Conservation (phyloP, 2,113 vertebrate genomes). For the Cariama cristata region DNA sequence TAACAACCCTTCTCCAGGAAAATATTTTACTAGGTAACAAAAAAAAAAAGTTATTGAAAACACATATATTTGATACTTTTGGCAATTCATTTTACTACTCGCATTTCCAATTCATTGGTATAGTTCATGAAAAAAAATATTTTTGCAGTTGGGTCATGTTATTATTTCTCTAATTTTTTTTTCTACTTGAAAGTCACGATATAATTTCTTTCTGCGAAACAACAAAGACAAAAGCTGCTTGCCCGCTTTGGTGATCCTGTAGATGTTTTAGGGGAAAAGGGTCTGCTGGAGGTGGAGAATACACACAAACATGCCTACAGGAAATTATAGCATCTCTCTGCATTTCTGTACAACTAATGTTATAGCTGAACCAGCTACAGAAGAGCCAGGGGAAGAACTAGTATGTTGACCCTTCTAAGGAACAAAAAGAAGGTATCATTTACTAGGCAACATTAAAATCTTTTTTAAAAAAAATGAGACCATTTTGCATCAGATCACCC, state of each 20-base stretch:
- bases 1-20: constrained; percentile 58
- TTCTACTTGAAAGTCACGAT: not conserved
- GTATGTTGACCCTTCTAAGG: not conserved
- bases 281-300: not conserved
- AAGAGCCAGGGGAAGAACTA: not conserved
- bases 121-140: constrained; percentile 57
- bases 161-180: constrained; percentile 33
- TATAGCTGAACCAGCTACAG: not conserved
- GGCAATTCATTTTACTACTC: constrained; percentile 63
- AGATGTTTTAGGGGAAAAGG: not conserved
- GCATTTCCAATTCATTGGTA: constrained; percentile 47
- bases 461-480: not conserved
- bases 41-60: constrained; percentile 65
- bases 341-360: not conserved
- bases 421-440: not conserved
- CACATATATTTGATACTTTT: constrained; percentile 55
- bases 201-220: not conserved
- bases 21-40: constrained; percentile 57
- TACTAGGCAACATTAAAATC: not conserved
- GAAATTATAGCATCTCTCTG: not conserved
- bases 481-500: not conserved
- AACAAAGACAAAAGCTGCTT: constrained; percentile 11
- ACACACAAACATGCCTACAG: not conserved
- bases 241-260: not conserved
- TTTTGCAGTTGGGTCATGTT: constrained; percentile 7